Percentiles rank a stretch among this genome's conserved stretches.
Evolutionary conservation across 1,140 invertebrate genomes (phyloP).

Genomic region (Cyrtorhinus lividipennis): DNA sequence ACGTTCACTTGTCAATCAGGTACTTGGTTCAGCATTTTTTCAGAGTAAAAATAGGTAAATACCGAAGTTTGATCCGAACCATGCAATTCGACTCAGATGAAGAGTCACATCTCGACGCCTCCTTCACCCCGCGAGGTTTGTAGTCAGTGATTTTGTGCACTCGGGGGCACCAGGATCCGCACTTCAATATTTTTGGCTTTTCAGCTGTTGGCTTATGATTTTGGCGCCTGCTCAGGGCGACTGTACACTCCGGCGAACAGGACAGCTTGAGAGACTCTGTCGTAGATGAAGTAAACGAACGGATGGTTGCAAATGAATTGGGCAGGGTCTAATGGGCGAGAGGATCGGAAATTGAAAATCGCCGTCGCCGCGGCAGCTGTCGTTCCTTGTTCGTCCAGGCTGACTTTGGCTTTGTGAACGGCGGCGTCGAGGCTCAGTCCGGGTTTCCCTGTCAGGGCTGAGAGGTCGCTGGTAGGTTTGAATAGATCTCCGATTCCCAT

Average conservation of each 20-base stretch:
- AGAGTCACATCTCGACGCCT: no score
- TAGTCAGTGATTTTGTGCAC: no score
- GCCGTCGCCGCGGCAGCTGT: slow-evolving; percentile 66
- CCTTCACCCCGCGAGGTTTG: no score
- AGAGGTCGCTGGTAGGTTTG: slow-evolving; percentile 44
- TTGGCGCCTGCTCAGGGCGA: no score
- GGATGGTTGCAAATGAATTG: slow-evolving; percentile 73
- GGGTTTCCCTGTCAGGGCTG: slow-evolving; percentile 35
- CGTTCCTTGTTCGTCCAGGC: slow-evolving; percentile 64
- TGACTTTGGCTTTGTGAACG: slow-evolving; percentile 61
- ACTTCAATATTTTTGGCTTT: no score
- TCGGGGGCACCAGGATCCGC: no score
- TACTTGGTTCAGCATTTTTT: no score
- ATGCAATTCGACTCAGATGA: no score
- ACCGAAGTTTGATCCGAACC: no score
- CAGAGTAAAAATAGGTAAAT: no score
- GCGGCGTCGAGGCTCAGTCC: slow-evolving; percentile 47
- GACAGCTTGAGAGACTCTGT: slow-evolving; percentile 46
- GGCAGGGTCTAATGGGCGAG: slow-evolving; percentile 58
- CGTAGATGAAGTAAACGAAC: slow-evolving; percentile 69
- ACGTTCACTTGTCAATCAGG: no score
- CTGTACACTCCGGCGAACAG: slow-evolving; percentile 64
- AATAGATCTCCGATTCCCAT: slow-evolving; percentile 56
- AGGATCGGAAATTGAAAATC: slow-evolving; percentile 63
- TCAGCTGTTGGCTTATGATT: no score